Evolutionary conservation across 2,113 vertebrate genomes (phyloP).

Genomic region (Cercocebus atys): DNA sequence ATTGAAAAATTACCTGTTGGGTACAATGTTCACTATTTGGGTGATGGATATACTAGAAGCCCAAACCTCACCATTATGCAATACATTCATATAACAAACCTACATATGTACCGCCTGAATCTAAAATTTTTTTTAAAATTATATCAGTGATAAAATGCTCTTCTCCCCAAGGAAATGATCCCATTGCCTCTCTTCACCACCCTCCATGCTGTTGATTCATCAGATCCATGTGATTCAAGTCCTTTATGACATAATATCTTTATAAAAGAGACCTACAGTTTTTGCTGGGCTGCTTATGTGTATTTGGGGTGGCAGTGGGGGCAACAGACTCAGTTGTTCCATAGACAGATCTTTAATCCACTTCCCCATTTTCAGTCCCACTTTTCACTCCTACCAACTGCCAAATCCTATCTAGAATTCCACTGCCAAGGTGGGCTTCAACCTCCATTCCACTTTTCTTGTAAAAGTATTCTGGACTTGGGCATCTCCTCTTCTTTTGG

Average conservation of each 20-base stretch:
- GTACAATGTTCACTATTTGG: too few species aligned
- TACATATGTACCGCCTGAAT: too few species aligned
- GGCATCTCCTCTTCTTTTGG: neutral
- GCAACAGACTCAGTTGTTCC: neutral
- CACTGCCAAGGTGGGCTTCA: neutral
- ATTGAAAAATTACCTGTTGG: too few species aligned
- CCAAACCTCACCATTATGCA: too few species aligned
- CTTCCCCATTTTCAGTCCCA: neutral
- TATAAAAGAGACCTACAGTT: neutral
- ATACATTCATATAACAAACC: too few species aligned
- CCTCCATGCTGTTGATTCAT: neutral
- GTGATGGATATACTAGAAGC: too few species aligned
- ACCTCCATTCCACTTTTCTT: neutral
- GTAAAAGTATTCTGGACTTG: neutral
- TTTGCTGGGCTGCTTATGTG: neutral
- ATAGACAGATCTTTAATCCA: neutral
- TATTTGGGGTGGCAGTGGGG: neutral
- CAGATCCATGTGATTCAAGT: neutral
- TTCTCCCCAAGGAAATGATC: neutral
- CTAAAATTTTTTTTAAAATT: too few species aligned
- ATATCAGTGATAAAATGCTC: neutral
- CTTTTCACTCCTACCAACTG: neutral
- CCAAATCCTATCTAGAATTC: neutral
- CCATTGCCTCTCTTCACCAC: neutral
- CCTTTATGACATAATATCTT: neutral